These are phyloP conservation scores for Rhadina sibilatrix DNA, from an alignment of 2,113 vertebrate species.

Conservation along the genomic window DNA sequence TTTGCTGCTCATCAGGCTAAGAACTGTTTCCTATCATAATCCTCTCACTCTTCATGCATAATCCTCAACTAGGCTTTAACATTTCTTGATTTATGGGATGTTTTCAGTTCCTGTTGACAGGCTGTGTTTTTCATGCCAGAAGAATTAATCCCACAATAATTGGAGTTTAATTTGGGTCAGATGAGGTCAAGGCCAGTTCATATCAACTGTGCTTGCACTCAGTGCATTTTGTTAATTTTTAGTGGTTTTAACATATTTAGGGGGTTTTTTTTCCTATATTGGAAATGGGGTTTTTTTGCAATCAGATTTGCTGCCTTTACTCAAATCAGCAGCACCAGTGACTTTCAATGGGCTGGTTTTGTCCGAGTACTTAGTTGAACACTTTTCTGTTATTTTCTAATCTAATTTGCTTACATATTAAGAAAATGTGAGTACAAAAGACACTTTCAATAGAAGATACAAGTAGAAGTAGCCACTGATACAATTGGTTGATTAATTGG, in stretches of 20 bases:
- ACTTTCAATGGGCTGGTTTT: neutral
- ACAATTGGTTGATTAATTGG: neutral
- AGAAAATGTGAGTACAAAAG: neutral
- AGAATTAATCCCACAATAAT: neutral
- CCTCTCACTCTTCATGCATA: constrained; percentile 27
- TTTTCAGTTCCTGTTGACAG: constrained; percentile 35
- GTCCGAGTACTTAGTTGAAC: neutral
- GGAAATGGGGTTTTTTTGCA: neutral
- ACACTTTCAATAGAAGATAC: neutral
- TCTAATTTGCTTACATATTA: neutral
- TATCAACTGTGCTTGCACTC: neutral
- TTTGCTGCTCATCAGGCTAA: constrained; percentile 40
- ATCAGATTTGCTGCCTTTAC: neutral
- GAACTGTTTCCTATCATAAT: constrained; percentile 22
- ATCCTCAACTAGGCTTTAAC: constrained; percentile 17
- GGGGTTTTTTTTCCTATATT: neutral
- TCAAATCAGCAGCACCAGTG: neutral
- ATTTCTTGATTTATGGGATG: constrained; percentile 21
- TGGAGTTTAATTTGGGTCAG: constrained; percentile 17
- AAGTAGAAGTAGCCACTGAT: neutral
- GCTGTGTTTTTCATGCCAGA: constrained; percentile 26
- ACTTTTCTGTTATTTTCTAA: neutral
- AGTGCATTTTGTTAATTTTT: neutral
- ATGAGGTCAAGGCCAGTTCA: neutral
- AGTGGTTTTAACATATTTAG: neutral